A percentile compares a stretch with the other conserved stretches of the same genome.
These are phyloP conservation scores for Chinchilla lanigera DNA, from an alignment of 2,113 vertebrate species.

Conservation along the genomic window DNA sequence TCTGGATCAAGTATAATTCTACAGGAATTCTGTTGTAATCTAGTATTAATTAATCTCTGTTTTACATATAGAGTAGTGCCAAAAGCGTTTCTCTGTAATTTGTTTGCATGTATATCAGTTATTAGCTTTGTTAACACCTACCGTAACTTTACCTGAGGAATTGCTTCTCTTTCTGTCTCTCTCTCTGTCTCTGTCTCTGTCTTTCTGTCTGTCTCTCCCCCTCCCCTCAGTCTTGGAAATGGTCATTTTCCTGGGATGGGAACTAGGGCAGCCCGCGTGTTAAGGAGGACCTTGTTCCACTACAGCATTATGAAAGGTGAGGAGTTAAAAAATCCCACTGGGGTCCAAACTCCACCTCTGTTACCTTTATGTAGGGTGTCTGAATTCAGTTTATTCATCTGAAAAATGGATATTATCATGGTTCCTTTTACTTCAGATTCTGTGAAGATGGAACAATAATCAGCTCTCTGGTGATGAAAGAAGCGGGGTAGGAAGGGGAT, in stretches of 20 bases:
- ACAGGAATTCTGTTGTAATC: constrained; percentile 78
- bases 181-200: neutral
- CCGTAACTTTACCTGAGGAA: neutral
- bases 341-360: neutral
- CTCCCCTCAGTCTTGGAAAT: neutral
- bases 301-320: neutral
- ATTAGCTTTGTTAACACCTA: constrained; percentile 51
- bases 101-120: constrained; percentile 20
- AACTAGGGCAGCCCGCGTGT: neutral
- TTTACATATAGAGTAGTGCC: constrained; percentile 35
- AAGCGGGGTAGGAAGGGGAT: neutral
- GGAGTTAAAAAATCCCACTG: neutral
- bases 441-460: neutral
- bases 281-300: neutral
- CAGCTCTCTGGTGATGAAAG: neutral
- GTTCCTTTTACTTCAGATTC: neutral
- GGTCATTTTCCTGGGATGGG: neutral
- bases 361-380: neutral
- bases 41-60: constrained; percentile 78
- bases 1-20: constrained; percentile 76
- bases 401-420: neutral
- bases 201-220: neutral
- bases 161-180: neutral
- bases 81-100: constrained; percentile 52
- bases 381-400: neutral